These are phyloP conservation scores for Zaprionus lineosus DNA, from an alignment of 2,888 invertebrate species.

Conservation along the genomic window DNA sequence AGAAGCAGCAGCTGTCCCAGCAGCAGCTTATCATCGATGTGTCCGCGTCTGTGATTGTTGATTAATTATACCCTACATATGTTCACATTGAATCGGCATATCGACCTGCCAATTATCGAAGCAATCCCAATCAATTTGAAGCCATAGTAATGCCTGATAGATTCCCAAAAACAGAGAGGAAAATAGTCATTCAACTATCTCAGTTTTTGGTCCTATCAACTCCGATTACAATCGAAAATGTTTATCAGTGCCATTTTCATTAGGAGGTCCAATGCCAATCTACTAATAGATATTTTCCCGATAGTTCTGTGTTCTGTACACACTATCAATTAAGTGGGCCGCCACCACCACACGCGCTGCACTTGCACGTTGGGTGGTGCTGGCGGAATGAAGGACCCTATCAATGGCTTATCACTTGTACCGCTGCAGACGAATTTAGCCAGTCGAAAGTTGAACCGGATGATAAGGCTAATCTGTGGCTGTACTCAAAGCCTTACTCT, in stretches of 20 bases:
- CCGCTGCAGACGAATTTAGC: constrained; percentile 6
- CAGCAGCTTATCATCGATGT: constrained; percentile 14
- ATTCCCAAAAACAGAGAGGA: too few species aligned
- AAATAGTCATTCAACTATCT: too few species aligned
- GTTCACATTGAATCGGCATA: too few species aligned
- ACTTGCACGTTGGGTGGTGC: constrained; percentile 26
- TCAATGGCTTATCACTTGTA: constrained; percentile 33
- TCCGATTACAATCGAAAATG: constrained; percentile 13
- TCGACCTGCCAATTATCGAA: too few species aligned
- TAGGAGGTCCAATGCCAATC: constrained; percentile 8
- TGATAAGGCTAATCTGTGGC: constrained; percentile 45
- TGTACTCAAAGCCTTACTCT: constrained; percentile 10
- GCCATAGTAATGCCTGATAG: too few species aligned
- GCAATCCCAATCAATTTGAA: too few species aligned
- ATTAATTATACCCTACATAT: constrained; percentile 15
- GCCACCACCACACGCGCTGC: constrained; percentile 26
- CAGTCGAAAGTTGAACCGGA: constrained; percentile 44
- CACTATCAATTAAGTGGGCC: background rate
- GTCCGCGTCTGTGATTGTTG: constrained; percentile 7
- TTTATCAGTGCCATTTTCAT: constrained; percentile 1
- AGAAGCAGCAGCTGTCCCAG: background rate
- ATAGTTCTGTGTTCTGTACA: background rate
- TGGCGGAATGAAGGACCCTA: constrained; percentile 1
- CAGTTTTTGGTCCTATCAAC: constrained; percentile 17
- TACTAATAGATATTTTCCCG: background rate